Conservation (phyloP, 2,888 invertebrate species). For the Druceiella hillmani region DNA sequence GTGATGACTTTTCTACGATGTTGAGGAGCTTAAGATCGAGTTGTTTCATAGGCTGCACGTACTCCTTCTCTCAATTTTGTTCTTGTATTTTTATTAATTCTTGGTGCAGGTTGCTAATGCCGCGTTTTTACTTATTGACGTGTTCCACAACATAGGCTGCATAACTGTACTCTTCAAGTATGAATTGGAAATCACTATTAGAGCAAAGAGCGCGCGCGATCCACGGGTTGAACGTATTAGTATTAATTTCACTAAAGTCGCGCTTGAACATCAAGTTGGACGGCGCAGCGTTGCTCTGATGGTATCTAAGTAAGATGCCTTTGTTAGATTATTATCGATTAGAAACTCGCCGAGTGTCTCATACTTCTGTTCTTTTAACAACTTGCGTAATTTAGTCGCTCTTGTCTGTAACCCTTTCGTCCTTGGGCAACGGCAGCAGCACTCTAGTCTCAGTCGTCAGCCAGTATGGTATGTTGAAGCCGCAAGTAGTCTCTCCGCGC, state of each 20-base stretch:
- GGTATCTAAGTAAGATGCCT: no score
- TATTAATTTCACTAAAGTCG: conserved; percentile 22
- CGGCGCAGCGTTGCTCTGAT: conserved; percentile 17
- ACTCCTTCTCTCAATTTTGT: conserved; percentile 25
- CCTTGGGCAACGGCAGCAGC: no score
- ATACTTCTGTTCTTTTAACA: conserved; percentile 19
- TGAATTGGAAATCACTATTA: conserved; percentile 27
- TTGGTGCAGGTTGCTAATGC: conserved; percentile 29
- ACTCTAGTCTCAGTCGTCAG: no score
- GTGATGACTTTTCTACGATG: conserved; percentile 31
- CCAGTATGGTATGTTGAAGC: no score
- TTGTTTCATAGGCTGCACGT: conserved; percentile 21
- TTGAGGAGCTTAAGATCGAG: conserved; percentile 29
- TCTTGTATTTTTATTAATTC: conserved; percentile 27
- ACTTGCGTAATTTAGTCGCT: conserved; percentile 21
- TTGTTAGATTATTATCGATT: conserved; percentile 20
- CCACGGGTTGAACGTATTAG: conserved; percentile 26
- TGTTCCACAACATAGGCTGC: conserved; percentile 31
- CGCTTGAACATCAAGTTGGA: conserved; percentile 23
- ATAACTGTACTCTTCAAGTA: conserved; percentile 28
- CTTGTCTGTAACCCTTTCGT: no score
- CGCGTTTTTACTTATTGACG: conserved; percentile 31
- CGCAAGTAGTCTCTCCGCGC: no score
- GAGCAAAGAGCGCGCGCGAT: conserved; percentile 19
- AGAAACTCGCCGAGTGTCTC: conserved; percentile 21